phyloP scores from a whole-genome alignment of 1,140 invertebrate genomes.

The Gryllus bimaculatus region DNA sequence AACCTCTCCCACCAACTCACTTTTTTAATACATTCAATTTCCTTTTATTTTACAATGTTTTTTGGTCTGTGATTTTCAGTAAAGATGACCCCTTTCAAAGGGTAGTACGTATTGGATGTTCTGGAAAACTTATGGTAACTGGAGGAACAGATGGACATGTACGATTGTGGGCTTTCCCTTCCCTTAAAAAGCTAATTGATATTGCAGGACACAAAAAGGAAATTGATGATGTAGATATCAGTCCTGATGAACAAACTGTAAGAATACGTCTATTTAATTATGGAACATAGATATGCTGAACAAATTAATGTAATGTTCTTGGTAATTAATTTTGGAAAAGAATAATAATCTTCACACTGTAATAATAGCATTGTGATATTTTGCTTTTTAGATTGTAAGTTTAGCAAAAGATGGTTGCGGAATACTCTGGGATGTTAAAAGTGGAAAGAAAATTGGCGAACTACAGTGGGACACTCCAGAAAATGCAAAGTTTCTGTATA shows the following conservation, averaged over 20 bases:
- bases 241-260: conserved; percentile 57
- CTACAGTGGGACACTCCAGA: conserved; percentile 64
- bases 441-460: conserved; percentile 51
- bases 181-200: conserved; percentile 55
- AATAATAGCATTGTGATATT: neutral
- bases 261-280: neutral
- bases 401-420: conserved; percentile 80
- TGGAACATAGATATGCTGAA: neutral
- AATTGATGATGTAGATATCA: conserved; percentile 88
- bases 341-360: no score
- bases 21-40: conserved; percentile 10
- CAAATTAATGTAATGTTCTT: neutral
- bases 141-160: conserved; percentile 83
- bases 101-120: conserved; percentile 69
- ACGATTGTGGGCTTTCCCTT: conserved; percentile 81
- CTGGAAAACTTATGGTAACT: conserved; percentile 72
- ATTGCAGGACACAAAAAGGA: conserved; percentile 67
- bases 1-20: no score
- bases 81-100: conserved; percentile 72
- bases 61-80: conserved; percentile 29
- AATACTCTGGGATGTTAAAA: conserved; percentile 63
- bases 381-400: neutral
- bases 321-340: no score
- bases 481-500: conserved; percentile 68
- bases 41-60: conserved; percentile 15